Evolutionary conservation across 2,888 invertebrate species (phyloP), one percentile per base, ranked within the genome.

Genomic region (Frankliniella intonsa): DNA sequence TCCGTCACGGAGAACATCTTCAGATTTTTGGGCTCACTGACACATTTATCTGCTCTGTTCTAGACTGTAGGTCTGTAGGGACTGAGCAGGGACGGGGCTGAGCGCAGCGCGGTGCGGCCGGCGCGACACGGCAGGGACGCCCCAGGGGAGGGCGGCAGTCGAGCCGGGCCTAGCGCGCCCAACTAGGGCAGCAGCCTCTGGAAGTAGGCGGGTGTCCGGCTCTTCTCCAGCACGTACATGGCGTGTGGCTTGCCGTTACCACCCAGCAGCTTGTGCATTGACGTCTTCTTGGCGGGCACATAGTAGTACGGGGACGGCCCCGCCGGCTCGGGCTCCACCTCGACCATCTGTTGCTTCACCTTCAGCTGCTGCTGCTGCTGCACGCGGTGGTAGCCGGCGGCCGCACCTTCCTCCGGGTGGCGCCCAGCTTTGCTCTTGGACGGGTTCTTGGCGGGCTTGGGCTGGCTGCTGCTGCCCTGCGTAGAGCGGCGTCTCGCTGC

Each of bases 191-290:
- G 89, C 86, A 95, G 89, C 86, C 92, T 93, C 87, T 94, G 94
- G 87, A 94, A 94, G 86, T 94, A 93, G 62, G 92, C 91, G 80
- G 92, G 90, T 85, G 93, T 93, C 89, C 94, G 94, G 86, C 93
- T 94, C 87, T 94, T 95, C 86, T 95, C 94, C 85, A 95, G 92
- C 0, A 95, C 92, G 87, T 95, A 95, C 87, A 95, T 94, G 17
- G 94, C 94, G 86, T 95, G 94, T 0, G 95, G 95, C 86, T 94
- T 95, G 27, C 95, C 95, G 86, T 95, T 95, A 38, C 94, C 95
- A 0, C 94, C 91, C 87, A 93, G 95, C 86, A 94, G 94, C 87
- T 95, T 95, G 85, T 93, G 91, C 85, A 94, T 92, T 62, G 91
- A 92, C 0, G 92, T 88, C 85, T 92, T 92, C 85, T 90, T 92